phyloP scores from a whole-genome alignment of 1,140 invertebrate genomes.

The Trinorchestia longiramus region DNA sequence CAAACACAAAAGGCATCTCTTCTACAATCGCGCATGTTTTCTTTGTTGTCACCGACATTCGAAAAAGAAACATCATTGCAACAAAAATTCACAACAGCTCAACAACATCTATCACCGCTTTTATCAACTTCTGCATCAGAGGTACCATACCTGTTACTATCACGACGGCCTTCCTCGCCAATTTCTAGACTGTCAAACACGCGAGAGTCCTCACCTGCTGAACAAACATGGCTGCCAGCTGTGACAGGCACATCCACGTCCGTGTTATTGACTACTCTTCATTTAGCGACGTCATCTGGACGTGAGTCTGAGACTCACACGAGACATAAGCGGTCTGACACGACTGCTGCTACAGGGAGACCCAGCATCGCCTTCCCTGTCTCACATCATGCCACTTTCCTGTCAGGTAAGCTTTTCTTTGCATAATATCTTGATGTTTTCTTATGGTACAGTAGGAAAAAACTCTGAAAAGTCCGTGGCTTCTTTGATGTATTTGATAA shows the following conservation, averaged over 20 bases:
- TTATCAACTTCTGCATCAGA: not conserved
- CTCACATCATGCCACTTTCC: not conserved
- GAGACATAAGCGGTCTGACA: not conserved
- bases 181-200: not conserved
- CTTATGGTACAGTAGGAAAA: too few species aligned
- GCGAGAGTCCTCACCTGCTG: not conserved
- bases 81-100: not conserved
- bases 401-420: constrained; percentile 15
- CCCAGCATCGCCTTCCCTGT: constrained; percentile 47
- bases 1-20: not conserved
- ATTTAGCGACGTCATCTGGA: not conserved
- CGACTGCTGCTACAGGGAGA: not conserved
- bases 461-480: too few species aligned
- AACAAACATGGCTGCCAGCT: not conserved
- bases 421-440: not conserved
- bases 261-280: not conserved
- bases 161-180: not conserved
- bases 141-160: not conserved
- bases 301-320: not conserved
- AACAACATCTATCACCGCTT: not conserved
- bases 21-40: not conserved
- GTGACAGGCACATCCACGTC: not conserved
- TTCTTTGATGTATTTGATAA: too few species aligned
- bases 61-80: not conserved
- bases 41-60: not conserved